phyloP scores from a whole-genome alignment of 1,140 invertebrate genomes.

The Acromyrmex charruanus region DNA sequence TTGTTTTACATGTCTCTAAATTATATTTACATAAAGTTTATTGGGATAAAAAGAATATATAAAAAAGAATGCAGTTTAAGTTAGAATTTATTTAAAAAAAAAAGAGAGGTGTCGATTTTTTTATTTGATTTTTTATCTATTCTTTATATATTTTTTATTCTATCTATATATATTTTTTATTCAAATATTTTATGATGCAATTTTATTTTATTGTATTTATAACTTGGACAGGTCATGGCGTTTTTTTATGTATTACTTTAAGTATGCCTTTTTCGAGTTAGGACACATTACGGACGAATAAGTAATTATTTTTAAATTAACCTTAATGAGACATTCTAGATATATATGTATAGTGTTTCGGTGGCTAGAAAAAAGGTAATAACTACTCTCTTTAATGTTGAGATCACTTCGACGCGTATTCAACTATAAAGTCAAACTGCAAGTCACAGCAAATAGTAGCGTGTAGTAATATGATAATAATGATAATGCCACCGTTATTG shows the following conservation, averaged over 20 bases:
- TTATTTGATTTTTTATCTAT: background rate
- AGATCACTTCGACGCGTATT: slow-evolving; percentile 32
- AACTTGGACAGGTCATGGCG: background rate
- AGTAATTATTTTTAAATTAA: slow-evolving; percentile 62
- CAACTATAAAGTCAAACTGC: slow-evolving; percentile 37
- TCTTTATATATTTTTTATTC: background rate
- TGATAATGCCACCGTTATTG: slow-evolving; percentile 46
- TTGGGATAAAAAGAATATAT: background rate
- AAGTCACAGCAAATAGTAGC: slow-evolving; percentile 46
- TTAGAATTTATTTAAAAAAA: background rate
- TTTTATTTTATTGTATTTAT: background rate
- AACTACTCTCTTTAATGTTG: slow-evolving; percentile 45
- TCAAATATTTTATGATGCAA: background rate
- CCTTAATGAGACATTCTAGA: slow-evolving; percentile 34
- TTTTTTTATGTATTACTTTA: background rate
- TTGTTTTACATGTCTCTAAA: slow-evolving; percentile 4
- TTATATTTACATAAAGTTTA: background rate
- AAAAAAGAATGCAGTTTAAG: background rate
- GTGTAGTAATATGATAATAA: slow-evolving; percentile 58
- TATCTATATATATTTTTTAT: background rate
- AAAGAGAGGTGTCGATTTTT: background rate
- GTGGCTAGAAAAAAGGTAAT: slow-evolving; percentile 52
- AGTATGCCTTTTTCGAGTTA: slow-evolving; percentile 1
- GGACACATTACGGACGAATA: slow-evolving; percentile 12
- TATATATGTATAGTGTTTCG: background rate